Conservation (phyloP, 2,797 vertebrate species). For the Vespertilio murinus region DNA sequence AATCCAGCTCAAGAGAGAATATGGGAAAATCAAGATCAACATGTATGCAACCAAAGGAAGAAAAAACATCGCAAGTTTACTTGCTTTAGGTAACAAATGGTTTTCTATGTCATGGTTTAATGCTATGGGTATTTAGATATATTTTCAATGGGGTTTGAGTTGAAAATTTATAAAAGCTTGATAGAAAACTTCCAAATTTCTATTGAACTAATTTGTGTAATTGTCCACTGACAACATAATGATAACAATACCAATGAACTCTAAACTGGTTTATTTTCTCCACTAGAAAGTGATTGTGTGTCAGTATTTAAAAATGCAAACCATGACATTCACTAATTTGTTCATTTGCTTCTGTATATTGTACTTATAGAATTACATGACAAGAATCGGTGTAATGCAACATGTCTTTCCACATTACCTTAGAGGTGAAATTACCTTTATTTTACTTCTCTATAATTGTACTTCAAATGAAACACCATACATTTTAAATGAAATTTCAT, state of each 20-base stretch:
- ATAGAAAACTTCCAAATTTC: slow-evolving; percentile 81
- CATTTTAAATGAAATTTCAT: slow-evolving; percentile 80
- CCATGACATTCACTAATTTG: slow-evolving; percentile 81
- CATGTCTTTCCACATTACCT: slow-evolving; percentile 80
- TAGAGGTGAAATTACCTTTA: slow-evolving; percentile 79
- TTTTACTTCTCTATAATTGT: slow-evolving; percentile 80
- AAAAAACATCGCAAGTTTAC: slow-evolving; percentile 53
- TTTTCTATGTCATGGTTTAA: slow-evolving; percentile 60
- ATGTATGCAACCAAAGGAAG: slow-evolving; percentile 59
- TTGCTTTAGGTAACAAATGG: slow-evolving; percentile 51
- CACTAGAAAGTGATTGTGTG: slow-evolving; percentile 82
- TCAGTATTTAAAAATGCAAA: slow-evolving; percentile 86
- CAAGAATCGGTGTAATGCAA: slow-evolving; percentile 75
- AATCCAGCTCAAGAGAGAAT: not conserved
- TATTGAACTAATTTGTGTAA: slow-evolving; percentile 71
- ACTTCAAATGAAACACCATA: slow-evolving; percentile 84
- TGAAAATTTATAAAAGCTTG: slow-evolving; percentile 77
- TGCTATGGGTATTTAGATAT: slow-evolving; percentile 67
- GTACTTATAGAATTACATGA: slow-evolving; percentile 82
- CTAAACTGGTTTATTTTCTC: slow-evolving; percentile 80
- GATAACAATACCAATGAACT: slow-evolving; percentile 71
- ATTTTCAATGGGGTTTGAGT: slow-evolving; percentile 14
- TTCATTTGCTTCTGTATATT: slow-evolving; percentile 83
- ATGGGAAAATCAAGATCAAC: not conserved
- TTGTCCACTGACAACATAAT: slow-evolving; percentile 66